Evolutionary conservation across 2,888 invertebrate species (phyloP).

Genomic region (Osmoderma eremita): DNA sequence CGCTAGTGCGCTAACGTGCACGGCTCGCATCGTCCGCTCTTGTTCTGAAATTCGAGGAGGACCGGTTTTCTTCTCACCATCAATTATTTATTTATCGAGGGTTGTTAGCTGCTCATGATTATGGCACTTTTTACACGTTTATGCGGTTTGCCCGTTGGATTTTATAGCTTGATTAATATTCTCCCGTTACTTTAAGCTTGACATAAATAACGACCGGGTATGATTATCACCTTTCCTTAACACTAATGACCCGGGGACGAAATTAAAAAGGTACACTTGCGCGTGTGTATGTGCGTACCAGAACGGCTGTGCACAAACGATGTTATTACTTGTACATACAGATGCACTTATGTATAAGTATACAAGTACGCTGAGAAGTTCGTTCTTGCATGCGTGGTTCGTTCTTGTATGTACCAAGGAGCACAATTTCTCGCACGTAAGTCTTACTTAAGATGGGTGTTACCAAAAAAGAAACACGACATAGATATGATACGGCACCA

Average conservation of each 20-base stretch:
- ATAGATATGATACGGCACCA: no score
- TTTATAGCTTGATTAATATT: constrained; percentile 63
- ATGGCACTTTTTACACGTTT: constrained; percentile 64
- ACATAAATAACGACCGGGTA: constrained; percentile 44
- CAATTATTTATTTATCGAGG: constrained; percentile 63
- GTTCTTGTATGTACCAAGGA: background rate
- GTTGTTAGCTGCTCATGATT: constrained; percentile 64
- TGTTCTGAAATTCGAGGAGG: constrained; percentile 40
- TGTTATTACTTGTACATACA: background rate
- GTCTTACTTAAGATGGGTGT: no score
- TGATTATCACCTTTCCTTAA: constrained; percentile 39
- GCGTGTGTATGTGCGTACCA: constrained; percentile 9
- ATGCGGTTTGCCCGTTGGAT: constrained; percentile 62
- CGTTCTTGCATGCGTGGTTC: background rate
- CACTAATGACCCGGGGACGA: constrained; percentile 34
- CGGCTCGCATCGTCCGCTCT: constrained; percentile 30
- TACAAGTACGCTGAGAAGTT: constrained; percentile 1
- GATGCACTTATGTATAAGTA: background rate
- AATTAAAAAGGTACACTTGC: constrained; percentile 27
- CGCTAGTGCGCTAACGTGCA: constrained; percentile 7
- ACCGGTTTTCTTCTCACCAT: constrained; percentile 58
- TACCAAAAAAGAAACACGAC: no score
- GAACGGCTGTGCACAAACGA: background rate
- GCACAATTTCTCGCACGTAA: no score
- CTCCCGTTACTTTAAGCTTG: constrained; percentile 50